Evolutionary conservation across 2,888 invertebrate species (phyloP).

Genomic region (Zygothrica quintamaculata): DNA sequence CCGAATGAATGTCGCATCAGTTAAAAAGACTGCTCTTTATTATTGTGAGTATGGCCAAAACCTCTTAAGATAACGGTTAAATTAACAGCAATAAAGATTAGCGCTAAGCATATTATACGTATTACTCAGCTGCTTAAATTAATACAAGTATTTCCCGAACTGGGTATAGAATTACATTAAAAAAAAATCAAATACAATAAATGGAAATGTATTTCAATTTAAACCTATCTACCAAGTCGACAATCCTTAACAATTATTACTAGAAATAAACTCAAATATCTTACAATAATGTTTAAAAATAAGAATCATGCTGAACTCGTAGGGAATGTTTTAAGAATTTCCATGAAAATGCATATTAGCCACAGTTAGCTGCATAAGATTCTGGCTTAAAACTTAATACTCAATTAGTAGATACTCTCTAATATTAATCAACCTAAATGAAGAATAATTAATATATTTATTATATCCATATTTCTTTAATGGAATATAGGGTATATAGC

Average conservation of each 20-base stretch:
- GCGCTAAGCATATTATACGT: not conserved
- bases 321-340: constrained; percentile 22
- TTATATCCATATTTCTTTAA: too few relatives aligned
- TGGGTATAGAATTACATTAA: not conserved
- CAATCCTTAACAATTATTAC: not conserved
- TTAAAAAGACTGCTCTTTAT: constrained; percentile 84
- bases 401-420: not conserved
- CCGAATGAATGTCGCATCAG: constrained; percentile 85
- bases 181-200: not conserved
- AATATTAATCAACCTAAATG: too few relatives aligned
- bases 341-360: constrained; percentile 21
- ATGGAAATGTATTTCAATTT: not conserved
- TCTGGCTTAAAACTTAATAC: not conserved
- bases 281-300: too few relatives aligned
- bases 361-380: constrained; percentile 14
- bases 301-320: not conserved
- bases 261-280: not conserved
- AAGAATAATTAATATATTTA: too few relatives aligned
- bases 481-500: too few relatives aligned
- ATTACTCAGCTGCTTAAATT: not conserved
- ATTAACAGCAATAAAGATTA: not conserved
- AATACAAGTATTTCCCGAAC: not conserved
- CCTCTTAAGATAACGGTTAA: not conserved
- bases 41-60: constrained; percentile 81
- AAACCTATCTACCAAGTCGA: not conserved